These are phyloP conservation scores for Leucophenga montana DNA, from an alignment of 2,888 invertebrate species.

Conservation along the genomic window DNA sequence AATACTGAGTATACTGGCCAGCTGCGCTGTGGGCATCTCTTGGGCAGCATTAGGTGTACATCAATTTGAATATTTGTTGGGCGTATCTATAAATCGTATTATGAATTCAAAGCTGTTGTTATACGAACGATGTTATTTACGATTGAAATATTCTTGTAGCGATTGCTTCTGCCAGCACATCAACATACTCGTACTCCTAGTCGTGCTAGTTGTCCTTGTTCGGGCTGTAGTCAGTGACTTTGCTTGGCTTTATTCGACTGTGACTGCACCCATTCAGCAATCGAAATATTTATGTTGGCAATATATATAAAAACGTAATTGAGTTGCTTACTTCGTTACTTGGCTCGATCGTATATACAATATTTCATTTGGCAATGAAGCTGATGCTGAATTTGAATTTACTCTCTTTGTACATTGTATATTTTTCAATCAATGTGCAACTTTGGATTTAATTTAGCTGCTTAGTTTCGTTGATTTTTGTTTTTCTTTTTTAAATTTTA, in stretches of 20 bases:
- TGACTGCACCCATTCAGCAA: constrained; percentile 11
- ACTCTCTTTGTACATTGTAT: too few species aligned
- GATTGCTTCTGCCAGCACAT: background rate
- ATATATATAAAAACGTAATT: constrained; percentile 13
- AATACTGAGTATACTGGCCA: background rate
- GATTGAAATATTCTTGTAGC: constrained; percentile 16
- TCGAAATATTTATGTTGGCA: constrained; percentile 24
- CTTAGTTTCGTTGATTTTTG: background rate
- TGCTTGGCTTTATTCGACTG: constrained; percentile 9
- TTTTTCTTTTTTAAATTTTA: background rate
- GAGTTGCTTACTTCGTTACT: constrained; percentile 23
- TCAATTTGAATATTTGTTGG: constrained; percentile 59
- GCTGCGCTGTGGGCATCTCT: constrained; percentile 53
- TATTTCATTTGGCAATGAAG: too few species aligned
- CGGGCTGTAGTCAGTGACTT: background rate
- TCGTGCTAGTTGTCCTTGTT: too few species aligned
- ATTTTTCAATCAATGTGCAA: background rate
- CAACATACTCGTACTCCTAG: background rate
- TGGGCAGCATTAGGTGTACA: constrained; percentile 66
- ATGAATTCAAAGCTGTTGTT: constrained; percentile 56
- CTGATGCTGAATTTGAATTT: too few species aligned
- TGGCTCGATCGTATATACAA: background rate
- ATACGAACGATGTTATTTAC: constrained; percentile 25
- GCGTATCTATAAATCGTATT: constrained; percentile 67
- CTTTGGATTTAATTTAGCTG: background rate